Evolutionary conservation across 2,797 vertebrate species (phyloP).

Genomic region (Melanotaenia trifasciata): DNA sequence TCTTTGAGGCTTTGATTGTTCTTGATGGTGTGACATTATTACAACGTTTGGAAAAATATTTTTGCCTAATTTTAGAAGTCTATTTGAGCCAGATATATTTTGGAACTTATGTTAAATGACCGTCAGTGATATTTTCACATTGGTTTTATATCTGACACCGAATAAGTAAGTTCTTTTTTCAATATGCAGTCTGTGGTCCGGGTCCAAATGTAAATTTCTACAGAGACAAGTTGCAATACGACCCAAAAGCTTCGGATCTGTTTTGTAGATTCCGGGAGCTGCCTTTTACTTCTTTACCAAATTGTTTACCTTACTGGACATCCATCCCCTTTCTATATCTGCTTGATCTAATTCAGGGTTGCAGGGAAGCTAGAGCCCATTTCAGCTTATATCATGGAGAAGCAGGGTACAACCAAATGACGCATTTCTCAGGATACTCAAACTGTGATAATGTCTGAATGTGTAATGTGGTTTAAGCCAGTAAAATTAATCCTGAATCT

Average conservation of each 20-base stretch:
- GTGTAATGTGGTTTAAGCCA: background rate
- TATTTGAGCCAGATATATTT: background rate
- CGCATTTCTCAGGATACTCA: too few relatives aligned
- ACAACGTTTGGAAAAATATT: background rate
- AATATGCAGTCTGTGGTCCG: background rate
- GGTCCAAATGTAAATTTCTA: background rate
- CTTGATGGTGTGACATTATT: background rate
- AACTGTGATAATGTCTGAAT: background rate
- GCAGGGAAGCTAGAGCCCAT: too few relatives aligned
- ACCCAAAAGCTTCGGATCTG: background rate
- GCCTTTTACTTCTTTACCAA: background rate
- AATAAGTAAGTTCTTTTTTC: background rate
- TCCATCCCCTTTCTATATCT: background rate
- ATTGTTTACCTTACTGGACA: background rate
- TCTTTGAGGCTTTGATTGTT: background rate
- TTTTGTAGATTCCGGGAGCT: background rate
- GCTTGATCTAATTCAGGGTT: too few relatives aligned
- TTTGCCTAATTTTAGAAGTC: background rate
- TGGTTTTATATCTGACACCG: background rate
- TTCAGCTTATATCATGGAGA: too few relatives aligned
- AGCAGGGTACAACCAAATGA: too few relatives aligned
- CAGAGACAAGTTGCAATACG: background rate
- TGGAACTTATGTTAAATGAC: background rate
- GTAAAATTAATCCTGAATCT: background rate
- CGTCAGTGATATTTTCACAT: background rate